Base-by-base conservation (phyloP, 64 coral and sea anemone genomes). In the Anthopleura sola region DNA sequence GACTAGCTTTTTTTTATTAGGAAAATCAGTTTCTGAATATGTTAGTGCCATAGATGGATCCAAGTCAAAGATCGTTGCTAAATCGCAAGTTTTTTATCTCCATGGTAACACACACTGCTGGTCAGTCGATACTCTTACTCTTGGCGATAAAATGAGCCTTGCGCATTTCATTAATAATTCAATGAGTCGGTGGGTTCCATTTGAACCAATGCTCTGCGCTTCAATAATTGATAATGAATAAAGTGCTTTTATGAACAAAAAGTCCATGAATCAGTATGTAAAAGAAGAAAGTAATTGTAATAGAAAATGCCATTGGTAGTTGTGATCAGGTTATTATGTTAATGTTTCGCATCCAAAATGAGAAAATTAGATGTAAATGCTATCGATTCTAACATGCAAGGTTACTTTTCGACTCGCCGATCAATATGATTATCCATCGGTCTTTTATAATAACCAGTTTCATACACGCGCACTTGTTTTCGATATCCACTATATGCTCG, bases 61-160 rank as follows among this genome's bases (percentile, higher is more conserved):
- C n/a, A 71, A 71, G 34, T 3, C 66, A 26, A 66, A 66, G 5
- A 26, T 66, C 24, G 3, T 9, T n/a, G 4, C 34, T 12, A 17
- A 31, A 34, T 28, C 66, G 66, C 66, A 71, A 34, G 24, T 49
- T 14, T 0, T 80, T 36, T 17, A 28, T 34, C 66, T 71, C 66
- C 7, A 71, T 28, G n/a, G 10, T 34, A 11, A 36, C 66, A 71
- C 10, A 34, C 55, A 82, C 81, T 84, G 88, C 80, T 89, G 80
- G 87, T 55, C 80, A 83, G 87, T 54, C 15, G 49, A 74, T 57
- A 32, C 55, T 55, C 1, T 12, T n/a, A 33, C 31, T 31, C 19
- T 21, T 24, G 58, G 58, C 24, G 19, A 21, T 62, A 26, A 24
- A 62, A 62, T 26, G 2, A 62, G 19, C 3, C 13, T 62, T 23